Evolutionary conservation across 2,797 vertebrate species (phyloP), one percentile per base, ranked within the genome.

Genomic region (Acomys russatus): DNA sequence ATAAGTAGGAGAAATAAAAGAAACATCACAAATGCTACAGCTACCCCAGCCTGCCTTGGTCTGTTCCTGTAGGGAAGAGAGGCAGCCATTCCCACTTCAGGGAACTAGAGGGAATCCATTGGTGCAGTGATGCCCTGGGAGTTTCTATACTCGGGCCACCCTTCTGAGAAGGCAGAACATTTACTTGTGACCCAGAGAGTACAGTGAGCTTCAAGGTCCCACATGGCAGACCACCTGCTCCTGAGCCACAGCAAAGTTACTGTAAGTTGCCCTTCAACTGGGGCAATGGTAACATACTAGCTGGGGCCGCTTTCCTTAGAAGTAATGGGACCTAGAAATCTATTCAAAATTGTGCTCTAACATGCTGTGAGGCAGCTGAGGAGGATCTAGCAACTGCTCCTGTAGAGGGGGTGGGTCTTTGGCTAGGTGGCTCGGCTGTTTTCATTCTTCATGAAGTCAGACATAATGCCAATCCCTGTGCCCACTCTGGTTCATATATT

Each of bases 81-180:
- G 25, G 23, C 1, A 61, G 33, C 18, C 38, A 30, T 30, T 92
- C 28, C 51, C 25, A 59, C 6, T 35, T 20, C 38, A 83, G 84
- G 3, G n/a, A 77, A 56, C 28, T 7, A 63, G 22, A 28, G 51
- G 77, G 28, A 25, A 22, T 15, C 33, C 8, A 79, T 1, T 3
- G 20, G 61, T 6, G 3, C 1, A 5, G 20, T 1, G 73, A 18
- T 0, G 7, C 20, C 8, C 66, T 6, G 11, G 59, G 9, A 9
- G 6, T 1, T 1, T 70, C 70, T 18, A 20, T 0, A 33, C 7
- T 44, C 49, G 30, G 15, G 51, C 59, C 17, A 11, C 17, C 22
- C n/a, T 66, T 61, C 49, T 4, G 66, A 88, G 51, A 18, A 51
- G 12, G 33, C 88, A 82, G n/a, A 15, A 4, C 3, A 1, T 4